Base-by-base conservation (phyloP, 1,140 invertebrate species). In the Cheumatopsyche charites region DNA sequence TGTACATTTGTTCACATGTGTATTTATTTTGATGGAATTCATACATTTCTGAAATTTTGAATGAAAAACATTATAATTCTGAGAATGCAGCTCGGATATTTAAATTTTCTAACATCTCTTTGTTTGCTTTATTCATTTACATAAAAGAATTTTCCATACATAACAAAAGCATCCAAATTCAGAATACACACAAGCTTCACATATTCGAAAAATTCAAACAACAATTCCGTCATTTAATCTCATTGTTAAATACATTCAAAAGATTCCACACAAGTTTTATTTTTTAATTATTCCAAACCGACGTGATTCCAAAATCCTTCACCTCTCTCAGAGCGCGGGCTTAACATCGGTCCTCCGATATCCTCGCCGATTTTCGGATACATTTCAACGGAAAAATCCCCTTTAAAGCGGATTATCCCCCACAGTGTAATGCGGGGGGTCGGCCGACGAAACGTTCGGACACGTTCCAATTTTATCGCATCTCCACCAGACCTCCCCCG, bases 381-480 rank as follows among this genome's bases (percentile, higher is more conserved):
- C 62, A 25, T 43, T 63, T 41, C n/a, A 11, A 9, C 42, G 73
- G n/a, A 71, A 74, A 36, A 36, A 36, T 36, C 71, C 70, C 55
- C 23, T 71, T 74, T 65, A 74, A 74, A 74, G 68, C 73, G 73
- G 73, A 74, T 74, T 74, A 74, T 19, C 69, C 13, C 58, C 67
- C 69, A 69, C 55, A 67, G 68, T n/a, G 71, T 74, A 74, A 74
- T 74, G 61, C 66, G 61, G 9, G 29, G 29, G 29, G 29, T 36
- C 55, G 19, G 52, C 65, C 63, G 67, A 43, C 71, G 71, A 49
- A 26, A 61, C 70, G 70, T 66, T 49, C 71, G 63, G 63, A 66
- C 74, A 75, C 74, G 74, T 75, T 36, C 71, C 74, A 70, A 70
- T 75, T 75, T 75, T 75, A 75, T 75, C 74, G 67, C 74, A 52